phyloP scores from a whole-genome alignment of 2,888 invertebrate species.

The Ophion ellenae region DNA sequence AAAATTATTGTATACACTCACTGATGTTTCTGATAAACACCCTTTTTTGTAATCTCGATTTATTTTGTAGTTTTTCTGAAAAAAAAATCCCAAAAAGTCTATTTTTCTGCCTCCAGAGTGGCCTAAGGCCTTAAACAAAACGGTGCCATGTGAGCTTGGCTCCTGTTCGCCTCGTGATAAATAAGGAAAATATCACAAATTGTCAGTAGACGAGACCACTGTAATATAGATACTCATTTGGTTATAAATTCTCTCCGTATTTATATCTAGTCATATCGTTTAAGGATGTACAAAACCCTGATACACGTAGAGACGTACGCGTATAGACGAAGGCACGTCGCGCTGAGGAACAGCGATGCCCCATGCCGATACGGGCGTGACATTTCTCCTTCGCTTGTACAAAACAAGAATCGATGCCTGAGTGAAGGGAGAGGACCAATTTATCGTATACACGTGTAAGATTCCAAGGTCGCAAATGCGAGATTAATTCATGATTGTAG shows the following conservation, averaged over 20 bases:
- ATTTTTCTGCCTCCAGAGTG: no score
- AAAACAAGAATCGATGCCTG: conserved; percentile 56
- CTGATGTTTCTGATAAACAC: no score
- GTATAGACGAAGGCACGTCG: neutral
- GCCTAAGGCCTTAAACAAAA: no score
- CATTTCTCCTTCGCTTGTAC: conserved; percentile 49
- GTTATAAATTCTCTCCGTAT: conserved; percentile 68
- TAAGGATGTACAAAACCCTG: conserved; percentile 71
- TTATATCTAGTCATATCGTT: conserved; percentile 73
- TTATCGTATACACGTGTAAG: conserved; percentile 31
- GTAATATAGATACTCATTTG: conserved; percentile 45
- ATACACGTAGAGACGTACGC: conserved; percentile 12
- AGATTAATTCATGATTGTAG: conserved; percentile 54
- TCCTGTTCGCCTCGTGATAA: no score
- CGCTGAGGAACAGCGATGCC: neutral
- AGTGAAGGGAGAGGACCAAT: conserved; percentile 31
- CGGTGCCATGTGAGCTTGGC: no score
- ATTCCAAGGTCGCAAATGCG: conserved; percentile 42
- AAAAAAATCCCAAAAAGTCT: no score
- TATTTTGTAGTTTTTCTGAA: no score
- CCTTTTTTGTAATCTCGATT: no score
- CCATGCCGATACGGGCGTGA: conserved; percentile 32
- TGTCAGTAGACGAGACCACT: neutral
- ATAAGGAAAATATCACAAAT: neutral
- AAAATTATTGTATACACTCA: no score